phyloP scores from a whole-genome alignment of 1,140 invertebrate genomes.

The Caenorhabditis brenneri region DNA sequence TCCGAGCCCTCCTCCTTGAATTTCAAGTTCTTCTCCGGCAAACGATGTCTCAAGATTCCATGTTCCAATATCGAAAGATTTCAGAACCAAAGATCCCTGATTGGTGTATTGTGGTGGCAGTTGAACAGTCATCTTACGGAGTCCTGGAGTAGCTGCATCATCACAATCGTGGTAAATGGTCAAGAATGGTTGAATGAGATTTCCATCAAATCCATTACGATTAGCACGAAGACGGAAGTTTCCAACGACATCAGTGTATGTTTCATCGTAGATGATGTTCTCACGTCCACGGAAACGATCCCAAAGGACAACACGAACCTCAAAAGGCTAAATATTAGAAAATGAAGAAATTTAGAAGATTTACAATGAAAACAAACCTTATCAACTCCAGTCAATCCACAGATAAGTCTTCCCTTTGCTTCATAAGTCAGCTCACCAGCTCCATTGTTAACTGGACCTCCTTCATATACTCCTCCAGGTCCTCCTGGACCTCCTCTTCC shows the following conservation, averaged over 20 bases:
- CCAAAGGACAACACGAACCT: constrained; percentile 37
- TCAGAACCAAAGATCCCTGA: constrained; percentile 10
- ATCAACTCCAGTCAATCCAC: constrained; percentile 19
- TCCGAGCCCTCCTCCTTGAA: neutral
- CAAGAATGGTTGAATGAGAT: constrained; percentile 25
- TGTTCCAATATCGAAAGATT: constrained; percentile 35
- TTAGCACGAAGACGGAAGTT: constrained; percentile 26
- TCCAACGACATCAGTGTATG: constrained; percentile 29
- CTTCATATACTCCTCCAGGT: neutral
- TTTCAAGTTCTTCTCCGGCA: constrained; percentile 35
- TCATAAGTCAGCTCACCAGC: constrained; percentile 19
- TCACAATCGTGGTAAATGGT: constrained; percentile 31
- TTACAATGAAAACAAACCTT: neutral
- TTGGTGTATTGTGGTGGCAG: constrained; percentile 31
- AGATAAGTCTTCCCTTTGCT: constrained; percentile 34
- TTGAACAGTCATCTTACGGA: constrained; percentile 37
- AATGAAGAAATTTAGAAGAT: neutral
- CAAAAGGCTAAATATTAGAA: neutral
- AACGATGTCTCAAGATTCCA: constrained; percentile 34
- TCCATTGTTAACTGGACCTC: neutral
- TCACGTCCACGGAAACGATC: constrained; percentile 26
- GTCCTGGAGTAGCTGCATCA: constrained; percentile 7
- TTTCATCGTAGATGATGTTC: constrained; percentile 17
- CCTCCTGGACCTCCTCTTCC: constrained; percentile 10
- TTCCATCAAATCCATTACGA: constrained; percentile 5